Conservation (phyloP, 2,888 invertebrate genomes). For the Carpatolechia fugitivella region DNA sequence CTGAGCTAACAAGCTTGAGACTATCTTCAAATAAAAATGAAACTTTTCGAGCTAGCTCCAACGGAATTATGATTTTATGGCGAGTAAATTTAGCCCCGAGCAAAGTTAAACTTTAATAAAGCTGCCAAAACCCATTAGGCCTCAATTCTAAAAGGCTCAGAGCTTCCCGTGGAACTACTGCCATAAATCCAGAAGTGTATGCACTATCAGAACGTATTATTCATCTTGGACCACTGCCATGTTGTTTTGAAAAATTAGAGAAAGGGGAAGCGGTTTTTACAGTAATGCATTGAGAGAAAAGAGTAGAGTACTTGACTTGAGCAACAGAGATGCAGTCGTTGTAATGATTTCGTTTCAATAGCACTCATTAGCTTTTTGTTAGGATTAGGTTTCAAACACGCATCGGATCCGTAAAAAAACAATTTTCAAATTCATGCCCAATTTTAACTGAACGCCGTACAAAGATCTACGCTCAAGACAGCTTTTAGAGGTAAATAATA, state of each 20-base stretch:
- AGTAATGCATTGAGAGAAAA: neutral
- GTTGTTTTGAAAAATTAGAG: constrained; percentile 69
- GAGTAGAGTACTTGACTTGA: too few species aligned
- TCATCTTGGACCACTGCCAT: constrained; percentile 62
- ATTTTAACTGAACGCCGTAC: too few species aligned
- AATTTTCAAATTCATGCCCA: too few species aligned
- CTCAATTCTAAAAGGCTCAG: neutral
- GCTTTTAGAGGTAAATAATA: too few species aligned
- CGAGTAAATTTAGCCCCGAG: neutral
- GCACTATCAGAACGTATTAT: constrained; percentile 54
- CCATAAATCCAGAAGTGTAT: constrained; percentile 45
- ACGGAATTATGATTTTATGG: neutral
- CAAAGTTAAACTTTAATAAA: neutral
- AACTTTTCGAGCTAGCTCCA: neutral
- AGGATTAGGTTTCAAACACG: too few species aligned
- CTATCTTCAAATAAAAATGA: too few species aligned
- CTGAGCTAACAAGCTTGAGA: too few species aligned
- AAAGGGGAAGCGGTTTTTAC: constrained; percentile 30
- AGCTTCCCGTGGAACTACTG: constrained; percentile 15
- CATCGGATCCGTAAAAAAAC: too few species aligned
- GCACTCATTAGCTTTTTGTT: too few species aligned
- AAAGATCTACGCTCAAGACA: neutral
- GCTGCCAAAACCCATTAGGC: constrained; percentile 6
- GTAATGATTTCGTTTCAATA: neutral
- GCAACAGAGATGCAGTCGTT: too few species aligned